Evolutionary conservation across 2,797 vertebrate genomes (phyloP).

Genomic region (Sus cebifrons): DNA sequence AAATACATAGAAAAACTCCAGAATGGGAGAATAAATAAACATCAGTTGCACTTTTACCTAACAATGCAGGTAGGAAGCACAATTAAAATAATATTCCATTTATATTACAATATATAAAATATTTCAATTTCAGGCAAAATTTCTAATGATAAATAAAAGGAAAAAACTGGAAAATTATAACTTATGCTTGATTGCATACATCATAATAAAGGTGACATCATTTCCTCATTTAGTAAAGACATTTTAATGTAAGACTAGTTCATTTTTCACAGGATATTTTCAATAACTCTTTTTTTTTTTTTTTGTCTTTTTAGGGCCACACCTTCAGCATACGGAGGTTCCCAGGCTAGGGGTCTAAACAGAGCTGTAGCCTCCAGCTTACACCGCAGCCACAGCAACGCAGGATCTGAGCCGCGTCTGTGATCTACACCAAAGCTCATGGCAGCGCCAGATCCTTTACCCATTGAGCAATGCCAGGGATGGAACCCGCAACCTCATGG

Average conservation of each 20-base stretch:
- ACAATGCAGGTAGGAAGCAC: background rate
- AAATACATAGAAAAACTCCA: no score
- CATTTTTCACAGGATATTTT: conserved; percentile 65
- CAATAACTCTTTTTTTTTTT: no score
- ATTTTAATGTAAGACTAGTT: conserved; percentile 70
- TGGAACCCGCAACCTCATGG: no score
- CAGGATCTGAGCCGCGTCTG: no score
- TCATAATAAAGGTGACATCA: conserved; percentile 65
- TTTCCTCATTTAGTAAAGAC: conserved; percentile 71
- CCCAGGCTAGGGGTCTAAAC: no score
- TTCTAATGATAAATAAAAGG: conserved; percentile 42
- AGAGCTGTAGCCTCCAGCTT: no score
- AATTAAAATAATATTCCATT: conserved; percentile 56
- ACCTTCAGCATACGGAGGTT: no score
- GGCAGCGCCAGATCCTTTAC: no score
- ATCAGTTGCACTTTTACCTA: conserved; percentile 32
- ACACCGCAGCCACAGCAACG: no score
- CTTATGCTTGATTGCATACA: conserved; percentile 43
- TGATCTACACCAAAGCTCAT: no score
- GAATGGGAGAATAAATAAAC: conserved; percentile 4
- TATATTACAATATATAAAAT: conserved; percentile 42
- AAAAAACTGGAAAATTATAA: conserved; percentile 50
- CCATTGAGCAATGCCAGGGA: no score
- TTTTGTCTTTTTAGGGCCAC: no score
- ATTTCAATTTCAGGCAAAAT: conserved; percentile 40